Evolutionary conservation across 2,888 invertebrate species (phyloP).

Genomic region (Bellardia pandia): DNA sequence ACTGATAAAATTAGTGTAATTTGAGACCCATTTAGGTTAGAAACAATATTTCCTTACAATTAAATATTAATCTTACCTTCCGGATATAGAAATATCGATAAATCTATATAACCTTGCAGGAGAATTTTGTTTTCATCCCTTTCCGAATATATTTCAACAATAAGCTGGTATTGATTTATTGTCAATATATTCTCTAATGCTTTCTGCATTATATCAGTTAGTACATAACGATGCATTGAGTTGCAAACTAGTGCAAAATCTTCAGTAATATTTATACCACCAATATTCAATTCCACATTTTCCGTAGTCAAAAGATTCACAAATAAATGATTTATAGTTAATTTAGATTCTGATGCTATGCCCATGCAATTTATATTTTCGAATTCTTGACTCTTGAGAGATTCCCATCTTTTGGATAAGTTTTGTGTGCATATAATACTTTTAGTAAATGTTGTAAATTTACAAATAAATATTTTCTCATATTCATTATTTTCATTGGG

Average conservation of each 20-base stretch:
- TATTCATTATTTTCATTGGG: constrained; percentile 57
- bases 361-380: constrained; percentile 75
- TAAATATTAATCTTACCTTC: constrained; percentile 75
- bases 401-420: constrained; percentile 75
- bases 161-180: constrained; percentile 74
- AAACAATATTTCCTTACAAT: neutral
- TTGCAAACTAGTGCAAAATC: constrained; percentile 78
- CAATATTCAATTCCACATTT: constrained; percentile 72
- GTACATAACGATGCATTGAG: constrained; percentile 78
- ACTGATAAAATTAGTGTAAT: constrained; percentile 49
- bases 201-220: constrained; percentile 75
- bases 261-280: constrained; percentile 67
- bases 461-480: constrained; percentile 75
- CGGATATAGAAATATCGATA: constrained; percentile 78
- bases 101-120: constrained; percentile 76
- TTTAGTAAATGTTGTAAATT: constrained; percentile 74
- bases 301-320: constrained; percentile 74
- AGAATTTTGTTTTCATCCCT: constrained; percentile 73
- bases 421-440: constrained; percentile 76
- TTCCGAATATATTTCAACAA: constrained; percentile 76
- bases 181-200: constrained; percentile 75
- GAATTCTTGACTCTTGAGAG: constrained; percentile 45
- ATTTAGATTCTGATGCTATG: constrained; percentile 58
- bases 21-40: neutral
- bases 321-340: constrained; percentile 63